These are phyloP conservation scores for Pelmatolapia mariae DNA, from an alignment of 2,113 vertebrate genomes.

Conservation along the genomic window DNA sequence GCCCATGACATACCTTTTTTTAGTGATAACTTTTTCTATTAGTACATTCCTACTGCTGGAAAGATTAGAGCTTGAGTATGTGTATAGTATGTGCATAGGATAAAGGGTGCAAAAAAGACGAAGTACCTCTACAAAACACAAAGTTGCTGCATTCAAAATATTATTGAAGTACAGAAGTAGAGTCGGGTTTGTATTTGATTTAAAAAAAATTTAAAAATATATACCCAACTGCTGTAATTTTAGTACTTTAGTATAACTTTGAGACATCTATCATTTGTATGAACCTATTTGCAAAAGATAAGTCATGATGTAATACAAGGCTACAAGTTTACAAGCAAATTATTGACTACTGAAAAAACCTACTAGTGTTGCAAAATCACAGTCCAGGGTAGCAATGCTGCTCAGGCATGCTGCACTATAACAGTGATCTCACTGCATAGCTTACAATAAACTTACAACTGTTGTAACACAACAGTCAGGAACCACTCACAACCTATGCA, in stretches of 20 bases:
- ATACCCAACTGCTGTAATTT: neutral
- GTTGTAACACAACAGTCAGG: neutral
- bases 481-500: neutral
- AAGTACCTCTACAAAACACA: neutral
- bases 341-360: neutral
- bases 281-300: neutral
- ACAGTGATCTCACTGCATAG: neutral
- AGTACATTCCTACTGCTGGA: neutral
- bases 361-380: neutral
- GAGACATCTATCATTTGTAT: neutral
- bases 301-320: neutral
- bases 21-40: accelerated
- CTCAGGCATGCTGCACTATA: neutral
- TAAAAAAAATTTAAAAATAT: neutral
- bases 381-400: neutral
- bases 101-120: neutral
- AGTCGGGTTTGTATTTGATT: neutral
- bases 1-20: neutral
- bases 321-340: neutral
- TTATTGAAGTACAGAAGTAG: neutral
- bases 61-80: neutral
- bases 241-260: neutral
- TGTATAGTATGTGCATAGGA: neutral
- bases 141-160: neutral
- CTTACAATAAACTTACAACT: neutral